Evolutionary conservation across 2,113 vertebrate species (phyloP).

Genomic region (Probosciger aterrimus): DNA sequence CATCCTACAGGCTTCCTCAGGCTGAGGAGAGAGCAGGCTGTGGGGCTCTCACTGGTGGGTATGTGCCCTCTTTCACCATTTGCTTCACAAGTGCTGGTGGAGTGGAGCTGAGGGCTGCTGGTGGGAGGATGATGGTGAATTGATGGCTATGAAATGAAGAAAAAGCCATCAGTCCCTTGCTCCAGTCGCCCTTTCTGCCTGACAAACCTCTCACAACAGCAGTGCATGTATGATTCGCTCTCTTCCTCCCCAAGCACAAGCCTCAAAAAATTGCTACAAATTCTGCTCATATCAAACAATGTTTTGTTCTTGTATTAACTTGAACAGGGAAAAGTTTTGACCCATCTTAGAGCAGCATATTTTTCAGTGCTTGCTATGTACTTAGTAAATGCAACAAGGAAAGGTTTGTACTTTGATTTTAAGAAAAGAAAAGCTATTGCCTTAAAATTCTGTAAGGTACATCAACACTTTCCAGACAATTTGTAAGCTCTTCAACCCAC

Average conservation of each 20-base stretch:
- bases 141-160: not conserved
- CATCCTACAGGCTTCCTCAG: not conserved
- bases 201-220: not conserved
- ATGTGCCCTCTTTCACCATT: rapidly evolving
- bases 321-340: not conserved
- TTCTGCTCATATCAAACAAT: not conserved
- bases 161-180: not conserved
- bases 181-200: not conserved
- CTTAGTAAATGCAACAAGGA: not conserved
- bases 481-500: not conserved
- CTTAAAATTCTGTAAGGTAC: not conserved
- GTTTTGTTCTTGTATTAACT: not conserved
- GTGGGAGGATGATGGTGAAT: not conserved
- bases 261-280: not conserved
- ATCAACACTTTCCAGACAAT: not conserved
- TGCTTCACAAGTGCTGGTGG: not conserved
- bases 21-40: not conserved
- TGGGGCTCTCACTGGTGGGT: not conserved
- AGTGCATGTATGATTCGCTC: rapidly evolving
- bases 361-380: not conserved
- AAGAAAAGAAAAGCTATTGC: not conserved
- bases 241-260: not conserved
- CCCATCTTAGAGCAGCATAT: not conserved
- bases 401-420: not conserved
- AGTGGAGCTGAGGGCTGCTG: not conserved